A percentile compares a stretch with the other conserved stretches of the same genome.
Evolutionary conservation across 2,113 vertebrate genomes (phyloP).

Genomic region (Phalacrocorax brasilianus): DNA sequence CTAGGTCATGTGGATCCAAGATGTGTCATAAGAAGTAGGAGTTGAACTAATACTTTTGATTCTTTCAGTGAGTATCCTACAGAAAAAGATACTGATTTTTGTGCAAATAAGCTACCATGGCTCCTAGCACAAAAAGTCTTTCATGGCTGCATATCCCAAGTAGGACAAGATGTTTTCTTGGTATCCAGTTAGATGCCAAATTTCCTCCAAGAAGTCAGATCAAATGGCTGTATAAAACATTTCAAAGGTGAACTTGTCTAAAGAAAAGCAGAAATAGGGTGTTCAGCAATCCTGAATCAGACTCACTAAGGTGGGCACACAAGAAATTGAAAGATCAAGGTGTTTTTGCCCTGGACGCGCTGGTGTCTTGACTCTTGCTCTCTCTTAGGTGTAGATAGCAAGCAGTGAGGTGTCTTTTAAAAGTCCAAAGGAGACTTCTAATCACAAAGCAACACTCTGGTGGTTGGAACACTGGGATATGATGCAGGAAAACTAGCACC

Average conservation of each 20-base stretch:
- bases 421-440: neutral
- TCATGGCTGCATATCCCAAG: neutral
- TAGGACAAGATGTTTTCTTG: neutral
- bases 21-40: neutral
- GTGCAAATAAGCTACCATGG: neutral
- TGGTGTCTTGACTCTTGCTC: neutral
- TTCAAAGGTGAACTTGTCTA: neutral
- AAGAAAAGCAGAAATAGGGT: neutral
- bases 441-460: neutral
- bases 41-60: neutral
- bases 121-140: neutral
- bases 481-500: neutral
- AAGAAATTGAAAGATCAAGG: neutral
- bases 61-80: neutral
- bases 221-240: neutral
- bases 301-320: neutral
- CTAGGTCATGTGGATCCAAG: neutral
- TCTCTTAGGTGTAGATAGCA: neutral
- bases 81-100: neutral
- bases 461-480: neutral
- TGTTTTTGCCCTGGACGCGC: neutral
- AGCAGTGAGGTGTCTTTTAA: neutral
- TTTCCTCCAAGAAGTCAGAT: neutral
- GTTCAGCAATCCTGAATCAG: neutral
- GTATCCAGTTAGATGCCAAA: neutral